These are phyloP conservation scores for Linnaemya tessellans DNA, from an alignment of 2,888 invertebrate species.

Conservation along the genomic window DNA sequence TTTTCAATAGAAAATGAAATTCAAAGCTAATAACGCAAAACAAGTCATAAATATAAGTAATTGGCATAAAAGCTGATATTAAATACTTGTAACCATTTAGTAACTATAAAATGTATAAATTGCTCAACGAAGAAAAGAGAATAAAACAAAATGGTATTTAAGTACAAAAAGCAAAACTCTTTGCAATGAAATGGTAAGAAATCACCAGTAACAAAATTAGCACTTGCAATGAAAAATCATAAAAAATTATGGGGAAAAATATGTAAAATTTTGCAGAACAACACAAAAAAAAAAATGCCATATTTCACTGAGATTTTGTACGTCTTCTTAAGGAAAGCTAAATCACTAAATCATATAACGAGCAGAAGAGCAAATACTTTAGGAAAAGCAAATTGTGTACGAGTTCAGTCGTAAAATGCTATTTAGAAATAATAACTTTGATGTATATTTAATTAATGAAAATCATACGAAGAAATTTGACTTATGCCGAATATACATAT, in stretches of 20 bases:
- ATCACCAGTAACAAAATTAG: slow-evolving; percentile 37
- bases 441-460: no score
- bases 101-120: not conserved
- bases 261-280: slow-evolving; percentile 31
- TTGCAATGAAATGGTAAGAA: slow-evolving; percentile 23
- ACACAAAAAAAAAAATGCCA: slow-evolving; percentile 7
- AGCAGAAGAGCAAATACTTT: slow-evolving; percentile 15
- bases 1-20: slow-evolving; percentile 28
- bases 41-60: slow-evolving; percentile 27
- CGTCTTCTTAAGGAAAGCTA: slow-evolving; percentile 21
- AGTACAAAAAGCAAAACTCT: not conserved
- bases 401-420: not conserved
- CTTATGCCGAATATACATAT: no score
- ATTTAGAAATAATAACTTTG: not conserved
- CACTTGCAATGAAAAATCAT: slow-evolving; percentile 3
- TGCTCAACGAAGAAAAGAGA: not conserved
- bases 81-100: slow-evolving; percentile 7
- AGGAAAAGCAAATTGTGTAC: slow-evolving; percentile 8
- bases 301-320: not conserved
- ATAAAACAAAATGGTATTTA: not conserved
- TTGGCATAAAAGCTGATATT: slow-evolving; percentile 3
- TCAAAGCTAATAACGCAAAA: slow-evolving; percentile 34
- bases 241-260: not conserved
- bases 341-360: slow-evolving; percentile 14
- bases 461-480: no score